A percentile compares a stretch with the other conserved stretches of the same genome.
These are phyloP conservation scores for Hirtodrosophila cameraria DNA, from an alignment of 2,888 invertebrate species.

Conservation along the genomic window DNA sequence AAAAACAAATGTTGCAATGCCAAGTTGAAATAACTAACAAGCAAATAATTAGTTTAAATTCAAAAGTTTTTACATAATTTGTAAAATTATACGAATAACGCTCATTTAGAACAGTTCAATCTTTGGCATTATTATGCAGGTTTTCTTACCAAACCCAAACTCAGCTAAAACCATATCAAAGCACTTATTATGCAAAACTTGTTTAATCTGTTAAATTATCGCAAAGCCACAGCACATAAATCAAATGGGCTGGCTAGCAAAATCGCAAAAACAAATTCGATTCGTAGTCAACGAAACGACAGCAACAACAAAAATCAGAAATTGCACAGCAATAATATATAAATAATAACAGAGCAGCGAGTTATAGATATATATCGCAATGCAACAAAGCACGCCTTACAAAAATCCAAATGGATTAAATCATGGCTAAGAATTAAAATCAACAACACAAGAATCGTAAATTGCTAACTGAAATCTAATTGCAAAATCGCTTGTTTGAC, in stretches of 20 bases:
- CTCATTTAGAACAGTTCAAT: not conserved
- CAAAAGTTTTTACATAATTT: too few relatives aligned
- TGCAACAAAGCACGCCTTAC: constrained; percentile 29
- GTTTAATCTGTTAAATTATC: constrained; percentile 39
- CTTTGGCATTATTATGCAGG: too few relatives aligned
- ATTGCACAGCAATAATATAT: constrained; percentile 51
- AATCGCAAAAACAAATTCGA: constrained; percentile 24
- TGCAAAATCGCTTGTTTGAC: constrained; percentile 2
- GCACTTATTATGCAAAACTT: constrained; percentile 23
- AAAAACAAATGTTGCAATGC: too few relatives aligned
- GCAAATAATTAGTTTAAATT: too few relatives aligned
- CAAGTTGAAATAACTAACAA: too few relatives aligned
- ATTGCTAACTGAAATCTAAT: constrained; percentile 16
- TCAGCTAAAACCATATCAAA: not conserved
- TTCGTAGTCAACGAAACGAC: constrained; percentile 26
- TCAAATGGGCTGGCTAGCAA: constrained; percentile 32
- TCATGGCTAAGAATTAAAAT: constrained; percentile 41
- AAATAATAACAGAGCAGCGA: constrained; percentile 55
- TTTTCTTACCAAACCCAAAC: too few relatives aligned
- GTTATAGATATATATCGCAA: constrained; percentile 32
- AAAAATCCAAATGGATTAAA: constrained; percentile 46
- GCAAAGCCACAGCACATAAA: constrained; percentile 52
- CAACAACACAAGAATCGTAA: constrained; percentile 26
- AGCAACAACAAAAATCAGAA: constrained; percentile 24
- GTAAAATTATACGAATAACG: not conserved